Evolutionary conservation across 2,888 invertebrate genomes (phyloP).

Genomic region (Scaptomyza reducta): DNA sequence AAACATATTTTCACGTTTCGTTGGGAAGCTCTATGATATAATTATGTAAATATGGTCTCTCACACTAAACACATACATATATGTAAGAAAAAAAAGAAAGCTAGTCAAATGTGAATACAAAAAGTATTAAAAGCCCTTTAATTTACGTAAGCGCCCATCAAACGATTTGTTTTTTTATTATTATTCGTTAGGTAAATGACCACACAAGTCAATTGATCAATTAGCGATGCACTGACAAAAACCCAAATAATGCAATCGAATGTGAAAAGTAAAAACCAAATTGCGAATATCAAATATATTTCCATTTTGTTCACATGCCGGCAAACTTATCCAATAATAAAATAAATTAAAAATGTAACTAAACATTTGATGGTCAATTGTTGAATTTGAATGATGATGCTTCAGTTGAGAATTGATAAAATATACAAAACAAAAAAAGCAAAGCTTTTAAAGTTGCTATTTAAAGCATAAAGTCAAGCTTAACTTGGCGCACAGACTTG

Average conservation of each 20-base stretch:
- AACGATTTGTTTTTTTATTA: slow-evolving; percentile 48
- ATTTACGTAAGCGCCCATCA: slow-evolving; percentile 70
- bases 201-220: slow-evolving; percentile 69
- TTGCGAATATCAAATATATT: background rate
- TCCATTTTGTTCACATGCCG: background rate
- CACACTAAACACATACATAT: slow-evolving; percentile 8
- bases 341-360: background rate
- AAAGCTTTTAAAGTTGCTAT: slow-evolving; percentile 13
- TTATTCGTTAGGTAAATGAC: slow-evolving; percentile 31
- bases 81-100: slow-evolving; percentile 57
- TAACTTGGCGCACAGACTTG: slow-evolving; percentile 2
- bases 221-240: slow-evolving; percentile 53
- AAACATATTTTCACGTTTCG: slow-evolving; percentile 45
- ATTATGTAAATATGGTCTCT: slow-evolving; percentile 60
- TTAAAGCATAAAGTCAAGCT: slow-evolving; percentile 20
- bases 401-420: slow-evolving; percentile 1
- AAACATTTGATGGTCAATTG: background rate
- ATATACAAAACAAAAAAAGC: background rate
- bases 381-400: background rate
- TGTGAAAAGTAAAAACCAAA: background rate
- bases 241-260: slow-evolving; percentile 28
- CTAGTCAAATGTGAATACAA: slow-evolving; percentile 31
- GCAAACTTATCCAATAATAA: background rate
- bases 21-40: slow-evolving; percentile 56
- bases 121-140: slow-evolving; percentile 57